Conservation (phyloP, 2,888 invertebrate genomes). For the Protodeltote pygarga region DNA sequence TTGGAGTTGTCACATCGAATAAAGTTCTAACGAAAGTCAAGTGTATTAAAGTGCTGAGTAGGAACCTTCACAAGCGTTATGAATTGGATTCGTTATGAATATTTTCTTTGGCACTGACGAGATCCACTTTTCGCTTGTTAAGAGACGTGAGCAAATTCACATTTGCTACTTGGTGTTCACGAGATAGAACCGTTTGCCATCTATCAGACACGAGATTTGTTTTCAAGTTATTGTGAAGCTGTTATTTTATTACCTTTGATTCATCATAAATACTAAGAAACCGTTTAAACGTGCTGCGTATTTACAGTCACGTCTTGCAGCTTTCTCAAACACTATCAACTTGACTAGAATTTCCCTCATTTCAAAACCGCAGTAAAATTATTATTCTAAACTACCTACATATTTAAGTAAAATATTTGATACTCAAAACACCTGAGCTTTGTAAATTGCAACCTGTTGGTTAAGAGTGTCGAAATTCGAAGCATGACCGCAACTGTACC, state of each 20-base stretch:
- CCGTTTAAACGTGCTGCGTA: not conserved
- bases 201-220: slow-evolving; percentile 1
- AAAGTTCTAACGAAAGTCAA: slow-evolving; percentile 40
- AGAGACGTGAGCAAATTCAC: slow-evolving; percentile 28
- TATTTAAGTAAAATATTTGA: slow-evolving; percentile 16
- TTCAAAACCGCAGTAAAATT: slow-evolving; percentile 7
- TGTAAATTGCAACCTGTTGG: slow-evolving; percentile 47
- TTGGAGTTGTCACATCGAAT: slow-evolving; percentile 43
- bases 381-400: slow-evolving; percentile 3
- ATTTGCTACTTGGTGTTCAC: slow-evolving; percentile 12
- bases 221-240: not conserved
- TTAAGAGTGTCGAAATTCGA: slow-evolving; percentile 44
- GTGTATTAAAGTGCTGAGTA: slow-evolving; percentile 41
- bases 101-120: slow-evolving; percentile 40
- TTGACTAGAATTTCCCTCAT: not conserved
- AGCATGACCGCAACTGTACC: slow-evolving; percentile 46
- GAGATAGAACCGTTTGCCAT: slow-evolving; percentile 4
- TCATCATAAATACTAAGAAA: not conserved
- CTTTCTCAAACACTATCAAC: not conserved
- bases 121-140: slow-evolving; percentile 48
- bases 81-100: slow-evolving; percentile 51
- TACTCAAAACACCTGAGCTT: no score
- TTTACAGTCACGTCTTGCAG: not conserved
- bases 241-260: not conserved
- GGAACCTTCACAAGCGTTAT: slow-evolving; percentile 39